Base-by-base conservation (phyloP, 2,888 invertebrate genomes). In the Standfussiana lucernea region DNA sequence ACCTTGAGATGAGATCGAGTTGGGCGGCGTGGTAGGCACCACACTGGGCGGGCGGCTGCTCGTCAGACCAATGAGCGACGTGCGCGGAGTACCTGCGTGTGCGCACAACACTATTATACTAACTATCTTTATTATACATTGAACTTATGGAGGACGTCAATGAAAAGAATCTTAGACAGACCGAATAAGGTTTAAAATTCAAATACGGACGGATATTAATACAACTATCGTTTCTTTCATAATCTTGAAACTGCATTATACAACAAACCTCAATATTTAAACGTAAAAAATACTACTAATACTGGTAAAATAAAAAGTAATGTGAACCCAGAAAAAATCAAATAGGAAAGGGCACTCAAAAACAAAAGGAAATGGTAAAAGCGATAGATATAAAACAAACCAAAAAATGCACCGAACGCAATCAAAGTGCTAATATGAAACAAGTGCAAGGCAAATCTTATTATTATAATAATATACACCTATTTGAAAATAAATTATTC, bases 21-120 rank as follows among this genome's bases (percentile, higher is more conserved):
- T 98, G 21, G 98, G 97, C 42, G 98, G 97, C 70, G 97, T 97
- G 65, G 97, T 97, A 18, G 97, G 97, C 71, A 97, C 97, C 61
- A 97, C 97, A 89, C 97, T 98, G 21, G 97, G 96, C 56, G 98
- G 97, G 61, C 98, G 97, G 89, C 98, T 98, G 89, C 98, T 98
- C 10, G 98, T 98, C 89, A 98, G 95, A 76, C 98, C 98, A 90
- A 98, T 98, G 80, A 99, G 96, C 3, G 98, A 98, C 56, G 98
- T 97, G 92, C 98, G 98, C 62, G 98, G 98, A 50, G 98, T 97
- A 89, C 98, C 98, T 98, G 79, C 7, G 77, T 67, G n/a, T 47
- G 28, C 65, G 40, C 68, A 72, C 35, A 73, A 28, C 13, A 47
- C 11, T 61, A 18, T 56, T 69, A 32, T 77, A 68, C 62, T 50